These are phyloP conservation scores for Psophia crepitans DNA, from an alignment of 2,113 vertebrate species.

Conservation along the genomic window DNA sequence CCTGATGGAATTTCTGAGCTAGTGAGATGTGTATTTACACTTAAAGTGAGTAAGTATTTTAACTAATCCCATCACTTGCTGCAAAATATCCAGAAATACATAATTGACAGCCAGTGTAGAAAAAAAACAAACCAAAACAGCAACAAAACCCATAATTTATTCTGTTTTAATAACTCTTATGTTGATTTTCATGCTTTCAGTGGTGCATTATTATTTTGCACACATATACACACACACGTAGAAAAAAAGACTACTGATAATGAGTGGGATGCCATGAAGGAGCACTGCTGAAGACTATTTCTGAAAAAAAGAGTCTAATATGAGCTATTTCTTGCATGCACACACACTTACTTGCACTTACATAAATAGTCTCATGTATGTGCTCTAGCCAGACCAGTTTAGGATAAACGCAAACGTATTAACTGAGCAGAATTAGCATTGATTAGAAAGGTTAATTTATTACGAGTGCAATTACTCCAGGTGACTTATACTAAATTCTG, in stretches of 20 bases:
- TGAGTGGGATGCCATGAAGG: background rate
- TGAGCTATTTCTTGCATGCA: background rate
- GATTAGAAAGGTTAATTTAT: background rate
- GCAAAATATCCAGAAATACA: background rate
- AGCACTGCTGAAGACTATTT: background rate
- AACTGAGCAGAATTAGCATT: background rate
- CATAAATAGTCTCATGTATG: background rate
- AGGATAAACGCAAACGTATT: background rate
- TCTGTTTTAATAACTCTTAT: background rate
- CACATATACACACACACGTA: background rate
- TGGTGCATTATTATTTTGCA: background rate
- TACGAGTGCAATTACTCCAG: background rate
- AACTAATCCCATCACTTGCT: background rate
- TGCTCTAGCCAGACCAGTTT: background rate
- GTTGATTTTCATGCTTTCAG: background rate
- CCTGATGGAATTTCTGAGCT: background rate
- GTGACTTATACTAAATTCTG: background rate
- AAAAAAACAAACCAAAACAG: background rate
- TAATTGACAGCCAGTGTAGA: fast-evolving
- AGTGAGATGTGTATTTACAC: background rate
- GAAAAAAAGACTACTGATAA: background rate
- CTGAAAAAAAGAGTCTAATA: background rate
- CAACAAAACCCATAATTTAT: background rate
- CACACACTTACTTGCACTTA: background rate
- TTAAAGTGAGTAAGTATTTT: background rate